phyloP scores from a whole-genome alignment of 2,888 invertebrate genomes.

The Drosophila paramelanica region DNA sequence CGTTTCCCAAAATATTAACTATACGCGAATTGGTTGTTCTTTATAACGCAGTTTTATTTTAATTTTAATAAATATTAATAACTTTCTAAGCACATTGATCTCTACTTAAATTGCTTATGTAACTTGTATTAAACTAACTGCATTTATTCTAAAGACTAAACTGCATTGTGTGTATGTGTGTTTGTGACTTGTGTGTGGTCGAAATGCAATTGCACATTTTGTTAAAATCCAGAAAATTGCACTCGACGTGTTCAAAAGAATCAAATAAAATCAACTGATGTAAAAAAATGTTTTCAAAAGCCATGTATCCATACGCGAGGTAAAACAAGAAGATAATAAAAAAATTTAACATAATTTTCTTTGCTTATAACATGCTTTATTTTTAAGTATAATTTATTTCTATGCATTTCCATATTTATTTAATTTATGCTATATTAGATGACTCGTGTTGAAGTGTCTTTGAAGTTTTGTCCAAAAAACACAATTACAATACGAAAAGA shows the following conservation, averaged over 20 bases:
- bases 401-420: slow-evolving; percentile 44
- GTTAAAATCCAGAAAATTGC: slow-evolving; percentile 55
- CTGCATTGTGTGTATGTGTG: slow-evolving; percentile 42
- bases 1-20: background rate
- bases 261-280: slow-evolving; percentile 14
- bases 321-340: slow-evolving; percentile 18
- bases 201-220: slow-evolving; percentile 44
- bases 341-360: slow-evolving; percentile 39
- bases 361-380: slow-evolving; percentile 45
- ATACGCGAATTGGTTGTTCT: slow-evolving; percentile 37
- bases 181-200: slow-evolving; percentile 15
- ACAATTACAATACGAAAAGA: slow-evolving; percentile 33
- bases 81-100: slow-evolving; percentile 80
- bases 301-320: slow-evolving; percentile 25
- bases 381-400: slow-evolving; percentile 50
- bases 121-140: slow-evolving; percentile 68
- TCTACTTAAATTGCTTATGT: slow-evolving; percentile 78
- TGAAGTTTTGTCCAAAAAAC: slow-evolving; percentile 30
- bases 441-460: slow-evolving; percentile 49
- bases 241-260: slow-evolving; percentile 26
- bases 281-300: slow-evolving; percentile 20
- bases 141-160: slow-evolving; percentile 64
- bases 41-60: slow-evolving; percentile 74
- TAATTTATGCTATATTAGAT: slow-evolving; percentile 57
- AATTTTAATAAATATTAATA: slow-evolving; percentile 76